These are phyloP conservation scores for Encarsia formosa DNA, from an alignment of 2,888 invertebrate species.

Conservation along the genomic window DNA sequence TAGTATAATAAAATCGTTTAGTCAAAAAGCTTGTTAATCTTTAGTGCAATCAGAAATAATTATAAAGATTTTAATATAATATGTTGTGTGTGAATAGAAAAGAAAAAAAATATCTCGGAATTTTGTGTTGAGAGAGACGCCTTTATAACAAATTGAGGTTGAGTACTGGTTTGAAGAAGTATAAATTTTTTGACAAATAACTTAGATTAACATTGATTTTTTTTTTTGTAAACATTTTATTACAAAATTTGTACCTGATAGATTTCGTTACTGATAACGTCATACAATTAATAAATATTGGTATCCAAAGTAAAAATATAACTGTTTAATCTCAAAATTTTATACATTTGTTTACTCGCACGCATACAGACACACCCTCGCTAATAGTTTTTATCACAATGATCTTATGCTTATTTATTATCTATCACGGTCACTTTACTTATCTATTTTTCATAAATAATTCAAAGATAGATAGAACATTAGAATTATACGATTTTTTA, in stretches of 20 bases:
- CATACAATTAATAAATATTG: slow-evolving; percentile 9
- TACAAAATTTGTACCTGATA: slow-evolving; percentile 12
- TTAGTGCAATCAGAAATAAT: background rate
- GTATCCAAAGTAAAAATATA: slow-evolving; percentile 21
- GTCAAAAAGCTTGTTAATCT: slow-evolving; percentile 23
- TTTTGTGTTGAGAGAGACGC: too few relatives aligned
- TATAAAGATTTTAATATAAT: background rate
- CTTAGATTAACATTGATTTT: too few relatives aligned
- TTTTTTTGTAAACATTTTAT: slow-evolving; percentile 22
- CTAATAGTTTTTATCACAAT: slow-evolving; percentile 21
- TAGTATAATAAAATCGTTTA: background rate
- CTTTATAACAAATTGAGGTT: too few relatives aligned
- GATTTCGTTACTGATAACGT: background rate
- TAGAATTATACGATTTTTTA: background rate
- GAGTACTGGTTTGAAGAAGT: too few relatives aligned
- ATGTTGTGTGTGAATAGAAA: background rate
- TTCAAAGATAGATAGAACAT: background rate
- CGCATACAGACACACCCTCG: slow-evolving; percentile 6
- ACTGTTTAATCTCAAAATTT: slow-evolving; percentile 8
- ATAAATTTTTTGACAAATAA: too few relatives aligned
- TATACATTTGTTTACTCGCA: slow-evolving; percentile 4
- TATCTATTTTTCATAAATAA: too few relatives aligned
- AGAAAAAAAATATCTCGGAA: too few relatives aligned
- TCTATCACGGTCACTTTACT: too few relatives aligned
- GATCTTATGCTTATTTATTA: slow-evolving; percentile 13